A percentile compares a stretch with the other conserved stretches of the same genome.
Evolutionary conservation across 1,140 invertebrate genomes (phyloP).

Genomic region (Magallana gigas): DNA sequence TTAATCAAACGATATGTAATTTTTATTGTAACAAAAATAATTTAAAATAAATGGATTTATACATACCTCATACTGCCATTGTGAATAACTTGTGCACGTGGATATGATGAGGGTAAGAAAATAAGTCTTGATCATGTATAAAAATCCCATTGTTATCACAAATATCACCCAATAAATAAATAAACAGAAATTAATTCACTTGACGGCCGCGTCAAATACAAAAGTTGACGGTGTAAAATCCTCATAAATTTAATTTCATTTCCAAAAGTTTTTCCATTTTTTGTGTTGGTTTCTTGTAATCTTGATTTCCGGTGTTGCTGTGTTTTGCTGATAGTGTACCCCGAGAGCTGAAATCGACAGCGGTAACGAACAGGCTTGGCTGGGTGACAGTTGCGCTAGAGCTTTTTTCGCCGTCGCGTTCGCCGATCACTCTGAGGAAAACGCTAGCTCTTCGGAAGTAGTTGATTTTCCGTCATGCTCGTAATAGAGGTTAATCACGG

Average conservation of each 20-base stretch:
- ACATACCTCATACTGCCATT: not conserved
- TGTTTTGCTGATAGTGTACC: not conserved
- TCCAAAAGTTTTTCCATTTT: slow-evolving; percentile 19
- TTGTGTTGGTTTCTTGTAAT: not conserved
- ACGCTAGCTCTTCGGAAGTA: slow-evolving; percentile 33
- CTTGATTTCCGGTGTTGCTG: not conserved
- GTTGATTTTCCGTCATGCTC: slow-evolving; percentile 32
- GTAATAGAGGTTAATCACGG: slow-evolving; percentile 32
- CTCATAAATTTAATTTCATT: not conserved
- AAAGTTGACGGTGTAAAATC: not conserved
- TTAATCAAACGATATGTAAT: not conserved
- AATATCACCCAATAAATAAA: slow-evolving; percentile 32
- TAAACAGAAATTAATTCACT: not conserved
- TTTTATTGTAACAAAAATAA: not conserved
- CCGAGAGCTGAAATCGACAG: slow-evolving; percentile 16
- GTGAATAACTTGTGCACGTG: slow-evolving; percentile 26
- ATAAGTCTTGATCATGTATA: slow-evolving; percentile 10
- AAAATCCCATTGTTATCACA: not conserved
- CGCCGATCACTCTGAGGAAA: slow-evolving; percentile 21
- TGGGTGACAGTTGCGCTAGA: slow-evolving; percentile 7
- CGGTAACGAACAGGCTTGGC: slow-evolving; percentile 23
- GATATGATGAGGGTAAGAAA: not conserved
- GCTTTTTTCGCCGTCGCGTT: slow-evolving; percentile 25
- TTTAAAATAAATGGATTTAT: no score
- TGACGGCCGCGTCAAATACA: not conserved